A percentile compares a stretch with the other conserved stretches of the same genome.
phyloP scores from a whole-genome alignment of 2,797 vertebrate genomes.

The Podarcis lilfordi region DNA sequence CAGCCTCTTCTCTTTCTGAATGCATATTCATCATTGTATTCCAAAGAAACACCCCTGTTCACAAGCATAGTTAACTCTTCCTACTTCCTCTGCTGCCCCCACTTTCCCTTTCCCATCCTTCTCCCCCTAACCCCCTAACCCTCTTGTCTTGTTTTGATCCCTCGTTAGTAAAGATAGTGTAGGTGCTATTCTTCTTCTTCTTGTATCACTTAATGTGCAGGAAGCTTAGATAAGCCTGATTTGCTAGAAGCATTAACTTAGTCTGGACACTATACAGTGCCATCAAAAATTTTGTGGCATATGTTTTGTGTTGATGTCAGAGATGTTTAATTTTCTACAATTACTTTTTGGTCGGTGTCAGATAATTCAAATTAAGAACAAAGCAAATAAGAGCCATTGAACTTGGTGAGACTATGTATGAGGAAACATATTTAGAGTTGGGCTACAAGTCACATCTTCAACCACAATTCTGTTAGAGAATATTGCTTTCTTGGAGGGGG shows the following conservation, averaged over 20 bases:
- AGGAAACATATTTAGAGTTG: not conserved
- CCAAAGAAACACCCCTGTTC: not conserved
- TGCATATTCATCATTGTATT: not conserved
- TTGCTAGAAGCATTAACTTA: not conserved
- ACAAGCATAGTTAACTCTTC: not conserved
- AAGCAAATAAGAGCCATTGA: not conserved
- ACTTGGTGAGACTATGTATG: not conserved
- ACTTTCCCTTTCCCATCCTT: not conserved
- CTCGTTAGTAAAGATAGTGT: not conserved
- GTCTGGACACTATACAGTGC: not conserved
- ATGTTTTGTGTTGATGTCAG: not conserved
- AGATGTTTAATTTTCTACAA: not conserved
- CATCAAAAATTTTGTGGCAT: not conserved
- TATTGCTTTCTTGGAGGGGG: not conserved
- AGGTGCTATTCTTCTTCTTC: slow-evolving; percentile 12
- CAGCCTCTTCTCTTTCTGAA: not conserved
- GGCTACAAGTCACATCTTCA: not conserved
- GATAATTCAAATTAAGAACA: too few relatives aligned
- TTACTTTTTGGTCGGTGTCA: not conserved
- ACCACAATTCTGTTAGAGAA: not conserved
- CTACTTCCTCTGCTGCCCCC: not conserved
- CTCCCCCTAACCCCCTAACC: not conserved
- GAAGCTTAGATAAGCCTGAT: slow-evolving; percentile 25
- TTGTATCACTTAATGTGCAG: not conserved
- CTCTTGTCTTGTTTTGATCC: not conserved